These are phyloP conservation scores for Cephus pulcher DNA, from an alignment of 2,888 invertebrate genomes.

Conservation along the genomic window DNA sequence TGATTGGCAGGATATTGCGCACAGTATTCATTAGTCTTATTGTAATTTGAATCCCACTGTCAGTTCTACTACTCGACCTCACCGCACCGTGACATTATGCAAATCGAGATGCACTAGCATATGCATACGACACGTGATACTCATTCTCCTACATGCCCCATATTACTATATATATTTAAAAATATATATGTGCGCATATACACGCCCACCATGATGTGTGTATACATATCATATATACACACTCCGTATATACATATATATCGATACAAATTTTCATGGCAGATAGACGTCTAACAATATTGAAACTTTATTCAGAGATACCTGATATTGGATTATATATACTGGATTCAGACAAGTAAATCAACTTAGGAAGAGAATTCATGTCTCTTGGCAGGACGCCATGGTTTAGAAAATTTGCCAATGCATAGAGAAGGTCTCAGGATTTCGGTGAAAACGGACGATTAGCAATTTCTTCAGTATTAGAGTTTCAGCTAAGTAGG, in stretches of 20 bases:
- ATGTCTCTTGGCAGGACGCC: neutral
- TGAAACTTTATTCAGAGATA: neutral
- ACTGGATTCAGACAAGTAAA: neutral
- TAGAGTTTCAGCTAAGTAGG: neutral
- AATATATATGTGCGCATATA: neutral
- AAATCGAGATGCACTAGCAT: neutral
- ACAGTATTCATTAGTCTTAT: neutral
- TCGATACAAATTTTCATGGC: neutral
- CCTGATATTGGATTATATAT: neutral
- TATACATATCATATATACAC: too few species aligned
- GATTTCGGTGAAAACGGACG: neutral
- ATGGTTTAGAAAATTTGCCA: neutral
- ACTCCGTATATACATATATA: neutral
- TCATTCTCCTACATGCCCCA: neutral
- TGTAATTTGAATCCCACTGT: neutral
- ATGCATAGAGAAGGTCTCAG: neutral
- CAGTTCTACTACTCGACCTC: neutral
- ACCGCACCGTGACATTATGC: neutral
- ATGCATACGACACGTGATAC: neutral
- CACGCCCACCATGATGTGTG: too few species aligned
- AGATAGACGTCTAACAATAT: neutral
- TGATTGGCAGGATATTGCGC: neutral
- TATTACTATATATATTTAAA: neutral
- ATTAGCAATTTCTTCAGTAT: neutral
- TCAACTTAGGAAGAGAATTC: neutral